Evolutionary conservation across 1,140 invertebrate genomes (phyloP), one percentile per base, ranked within the genome.

Genomic region (Heliconius hermathena): DNA sequence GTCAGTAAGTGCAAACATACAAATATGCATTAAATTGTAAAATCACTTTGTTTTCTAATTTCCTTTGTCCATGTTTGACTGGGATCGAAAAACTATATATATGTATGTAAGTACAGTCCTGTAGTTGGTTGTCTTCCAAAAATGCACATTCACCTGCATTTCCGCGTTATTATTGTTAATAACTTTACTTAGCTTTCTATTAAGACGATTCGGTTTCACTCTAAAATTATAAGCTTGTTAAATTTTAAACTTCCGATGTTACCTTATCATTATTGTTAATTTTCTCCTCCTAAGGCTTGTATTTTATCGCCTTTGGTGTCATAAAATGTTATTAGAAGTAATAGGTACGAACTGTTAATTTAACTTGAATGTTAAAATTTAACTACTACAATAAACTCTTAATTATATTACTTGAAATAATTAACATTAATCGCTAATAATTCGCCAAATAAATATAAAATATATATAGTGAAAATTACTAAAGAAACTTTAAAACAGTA

Each of bases 251-350:
- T 66, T 29, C 22, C 26, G 60, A 26, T 29, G 26, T 16, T 29
- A 66, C 60, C 22, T 66, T 66, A 66, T 66, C 60, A 66, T 66
- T 66, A 66, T 26, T 66, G 60, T 66, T 66, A 66, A 66, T 66
- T 66, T 26, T 46, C 41, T 46, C 22, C 60, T 16, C 60, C 60
- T 22, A 29, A 66, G 22, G 22, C 60, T 13, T 66, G 13, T 66
- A 66, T 66, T 66, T 66, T 66, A 66, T 66, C 11, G 60, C 26
- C 22, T 66, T 66, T 66, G 60, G 60, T 66, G 60, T 66, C 22
- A 66, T 66, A 66, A 66, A 66, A 66, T 66, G 60, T 66, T 66
- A 66, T 66, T 26, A 29, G 22, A 13, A 66, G 22, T 66, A 66
- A 66, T 66, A 66, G 26, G 60, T 66, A 66, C 60, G 22, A 66